A percentile compares a stretch with the other conserved stretches of the same genome.
Evolutionary conservation across 1,140 invertebrate species (phyloP).

Genomic region (Gonatopus flavifemur): DNA sequence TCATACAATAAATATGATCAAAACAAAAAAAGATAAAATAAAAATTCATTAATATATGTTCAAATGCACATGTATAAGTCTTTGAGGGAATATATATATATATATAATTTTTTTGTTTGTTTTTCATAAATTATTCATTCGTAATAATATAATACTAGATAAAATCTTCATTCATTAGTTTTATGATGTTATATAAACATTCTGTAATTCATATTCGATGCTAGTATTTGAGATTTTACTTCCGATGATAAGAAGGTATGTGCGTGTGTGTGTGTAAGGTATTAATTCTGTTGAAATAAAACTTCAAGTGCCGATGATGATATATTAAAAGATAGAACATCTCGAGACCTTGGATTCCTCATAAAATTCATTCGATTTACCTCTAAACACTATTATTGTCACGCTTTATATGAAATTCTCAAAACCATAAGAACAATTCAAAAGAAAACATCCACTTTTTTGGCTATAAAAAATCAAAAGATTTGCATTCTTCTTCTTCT

Average conservation of each 20-base stretch:
- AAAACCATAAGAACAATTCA: too few species aligned
- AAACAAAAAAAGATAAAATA: not conserved
- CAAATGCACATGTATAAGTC: not conserved
- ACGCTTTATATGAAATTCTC: conserved; percentile 11
- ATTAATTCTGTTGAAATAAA: not conserved
- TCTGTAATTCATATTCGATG: conserved; percentile 2
- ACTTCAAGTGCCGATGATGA: too few species aligned
- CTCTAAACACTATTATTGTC: conserved; percentile 34
- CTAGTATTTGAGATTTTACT: conserved; percentile 1
- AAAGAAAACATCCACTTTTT: too few species aligned
- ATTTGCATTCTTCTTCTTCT: not conserved
- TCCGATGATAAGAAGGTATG: too few species aligned
- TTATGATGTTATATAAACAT: too few species aligned
- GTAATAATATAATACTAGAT: too few species aligned
- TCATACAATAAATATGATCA: not conserved
- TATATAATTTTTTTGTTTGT: not conserved
- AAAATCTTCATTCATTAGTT: too few species aligned
- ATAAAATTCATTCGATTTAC: conserved; percentile 1
- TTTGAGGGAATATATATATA: not conserved
- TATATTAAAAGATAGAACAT: too few species aligned
- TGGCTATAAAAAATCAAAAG: not conserved
- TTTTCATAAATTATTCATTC: not conserved
- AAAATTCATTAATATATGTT: conserved; percentile 4
- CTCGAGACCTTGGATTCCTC: too few species aligned
- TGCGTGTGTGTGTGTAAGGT: conserved; percentile 1